These are phyloP conservation scores for Drusus annulatus DNA, from an alignment of 1,140 invertebrate genomes.

Conservation along the genomic window DNA sequence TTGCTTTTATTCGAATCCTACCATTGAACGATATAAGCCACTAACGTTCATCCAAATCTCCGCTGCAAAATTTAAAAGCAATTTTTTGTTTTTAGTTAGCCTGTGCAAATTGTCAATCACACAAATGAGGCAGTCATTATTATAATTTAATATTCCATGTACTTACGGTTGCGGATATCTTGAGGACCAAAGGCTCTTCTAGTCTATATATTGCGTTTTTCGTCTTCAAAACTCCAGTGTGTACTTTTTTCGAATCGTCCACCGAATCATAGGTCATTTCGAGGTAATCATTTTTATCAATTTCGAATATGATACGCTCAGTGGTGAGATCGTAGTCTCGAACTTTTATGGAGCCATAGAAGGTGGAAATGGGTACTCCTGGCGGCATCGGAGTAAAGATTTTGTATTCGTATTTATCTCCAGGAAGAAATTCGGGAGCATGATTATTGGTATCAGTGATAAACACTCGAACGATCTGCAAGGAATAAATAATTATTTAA, in stretches of 20 bases:
- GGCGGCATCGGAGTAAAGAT: slow-evolving; percentile 44
- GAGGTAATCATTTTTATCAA: slow-evolving; percentile 44
- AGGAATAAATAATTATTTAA: neutral
- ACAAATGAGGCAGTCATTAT: too few relatives aligned
- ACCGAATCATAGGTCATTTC: slow-evolving; percentile 33
- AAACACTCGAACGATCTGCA: slow-evolving; percentile 7
- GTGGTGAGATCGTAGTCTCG: slow-evolving; percentile 51
- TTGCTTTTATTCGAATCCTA: too few relatives aligned
- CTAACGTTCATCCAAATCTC: too few relatives aligned
- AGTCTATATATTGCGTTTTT: slow-evolving; percentile 33
- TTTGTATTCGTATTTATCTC: slow-evolving; percentile 10
- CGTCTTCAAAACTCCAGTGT: slow-evolving; percentile 28
- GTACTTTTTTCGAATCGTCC: slow-evolving; percentile 28
- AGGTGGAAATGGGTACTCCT: slow-evolving; percentile 20
- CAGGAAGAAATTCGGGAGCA: slow-evolving; percentile 38
- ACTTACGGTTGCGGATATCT: slow-evolving; percentile 46
- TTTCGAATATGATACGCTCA: slow-evolving; percentile 18
- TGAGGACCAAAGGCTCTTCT: slow-evolving; percentile 5
- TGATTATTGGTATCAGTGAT: slow-evolving; percentile 50
- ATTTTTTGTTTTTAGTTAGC: too few relatives aligned
- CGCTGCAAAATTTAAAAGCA: too few relatives aligned
- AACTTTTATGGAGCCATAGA: slow-evolving; percentile 37
- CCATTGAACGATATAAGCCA: too few relatives aligned
- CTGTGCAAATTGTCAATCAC: too few relatives aligned
- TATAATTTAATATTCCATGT: neutral